These are phyloP conservation scores for Oncorhynchus tshawytscha DNA, from an alignment of 2,113 vertebrate genomes.

Conservation along the genomic window DNA sequence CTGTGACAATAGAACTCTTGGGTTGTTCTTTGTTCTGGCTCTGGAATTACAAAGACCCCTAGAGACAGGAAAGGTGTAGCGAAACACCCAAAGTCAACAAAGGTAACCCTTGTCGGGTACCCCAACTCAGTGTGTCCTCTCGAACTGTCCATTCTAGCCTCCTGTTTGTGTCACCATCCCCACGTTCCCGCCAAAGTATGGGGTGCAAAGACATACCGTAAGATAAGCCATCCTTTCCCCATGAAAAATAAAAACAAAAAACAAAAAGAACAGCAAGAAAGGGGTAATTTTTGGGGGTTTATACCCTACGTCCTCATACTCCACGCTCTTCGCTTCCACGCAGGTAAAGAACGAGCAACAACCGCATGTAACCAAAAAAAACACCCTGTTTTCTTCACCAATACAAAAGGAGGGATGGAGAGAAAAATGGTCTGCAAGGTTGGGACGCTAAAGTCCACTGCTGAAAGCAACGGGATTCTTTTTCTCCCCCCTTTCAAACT, in stretches of 20 bases:
- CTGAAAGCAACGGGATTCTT: neutral
- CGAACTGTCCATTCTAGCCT: neutral
- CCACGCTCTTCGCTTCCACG: constrained; percentile 11
- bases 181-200: neutral
- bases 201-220: constrained; percentile 45
- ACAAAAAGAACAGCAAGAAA: constrained; percentile 14
- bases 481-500: constrained; percentile 15
- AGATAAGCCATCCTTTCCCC: constrained; percentile 57
- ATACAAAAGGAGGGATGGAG: neutral
- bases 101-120: neutral
- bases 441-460: constrained; percentile 5
- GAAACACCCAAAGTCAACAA: neutral
- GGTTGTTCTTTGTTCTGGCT: constrained; percentile 22
- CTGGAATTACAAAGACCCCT: neutral
- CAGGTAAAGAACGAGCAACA: neutral
- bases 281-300: neutral
- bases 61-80: constrained; percentile 19
- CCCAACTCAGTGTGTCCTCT: neutral
- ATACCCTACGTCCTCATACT: constrained; percentile 49
- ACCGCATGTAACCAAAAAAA: too few relatives aligned
- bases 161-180: neutral
- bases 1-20: neutral
- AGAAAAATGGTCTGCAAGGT: neutral
- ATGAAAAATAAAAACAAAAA: constrained; percentile 33
- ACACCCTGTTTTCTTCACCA: neutral